Conservation (phyloP, 2,888 invertebrate genomes). For the Neocrepidodera transversa region DNA sequence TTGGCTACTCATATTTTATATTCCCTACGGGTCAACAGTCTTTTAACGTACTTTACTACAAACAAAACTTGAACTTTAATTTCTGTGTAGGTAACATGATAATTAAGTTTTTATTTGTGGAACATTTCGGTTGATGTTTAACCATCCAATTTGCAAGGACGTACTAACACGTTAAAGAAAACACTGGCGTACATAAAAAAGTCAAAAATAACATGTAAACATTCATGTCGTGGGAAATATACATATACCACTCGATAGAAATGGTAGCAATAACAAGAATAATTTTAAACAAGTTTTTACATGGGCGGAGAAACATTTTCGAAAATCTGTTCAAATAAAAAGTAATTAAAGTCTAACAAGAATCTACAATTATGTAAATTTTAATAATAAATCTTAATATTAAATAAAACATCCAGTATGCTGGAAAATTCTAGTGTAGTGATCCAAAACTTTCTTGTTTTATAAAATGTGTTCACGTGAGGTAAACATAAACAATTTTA, state of each 20-base stretch:
- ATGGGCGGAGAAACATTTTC: neutral
- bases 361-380: neutral
- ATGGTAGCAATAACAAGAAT: conserved; percentile 29
- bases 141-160: conserved; percentile 29
- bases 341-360: neutral
- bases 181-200: conserved; percentile 35
- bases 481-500: no score
- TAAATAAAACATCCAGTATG: no score
- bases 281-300: conserved; percentile 24
- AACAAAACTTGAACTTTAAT: no score
- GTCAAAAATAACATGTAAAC: conserved; percentile 34
- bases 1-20: no score
- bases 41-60: no score
- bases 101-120: no score
- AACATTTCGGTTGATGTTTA: conserved; percentile 24
- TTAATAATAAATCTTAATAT: no score
- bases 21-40: no score
- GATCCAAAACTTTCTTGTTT: neutral
- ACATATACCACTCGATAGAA: conserved; percentile 34
- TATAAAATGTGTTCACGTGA: neutral
- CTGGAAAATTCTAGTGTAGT: no score
- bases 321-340: neutral
- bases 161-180: conserved; percentile 32
- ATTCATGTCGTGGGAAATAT: conserved; percentile 38
- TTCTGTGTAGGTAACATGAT: no score